Evolutionary conservation across 1,140 invertebrate species (phyloP).

Genomic region (Sitodiplosis mosellana): DNA sequence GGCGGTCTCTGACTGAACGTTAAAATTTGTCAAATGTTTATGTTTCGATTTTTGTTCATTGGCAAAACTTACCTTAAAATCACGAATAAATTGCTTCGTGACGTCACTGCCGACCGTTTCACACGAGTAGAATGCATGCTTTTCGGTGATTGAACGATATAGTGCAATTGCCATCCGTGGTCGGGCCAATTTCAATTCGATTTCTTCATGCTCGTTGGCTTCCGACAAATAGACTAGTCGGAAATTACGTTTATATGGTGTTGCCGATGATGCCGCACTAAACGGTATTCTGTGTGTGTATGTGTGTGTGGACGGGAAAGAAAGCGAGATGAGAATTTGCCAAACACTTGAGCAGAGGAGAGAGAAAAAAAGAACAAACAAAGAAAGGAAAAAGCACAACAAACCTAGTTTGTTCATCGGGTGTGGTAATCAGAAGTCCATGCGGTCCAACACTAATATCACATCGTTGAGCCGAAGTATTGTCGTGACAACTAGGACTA

Average conservation of each 20-base stretch:
- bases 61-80: constrained; percentile 45
- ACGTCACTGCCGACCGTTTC: constrained; percentile 75
- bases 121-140: constrained; percentile 80
- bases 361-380: too few relatives aligned
- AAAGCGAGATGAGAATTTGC: constrained; percentile 1
- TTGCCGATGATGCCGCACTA: constrained; percentile 61
- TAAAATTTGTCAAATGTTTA: constrained; percentile 1
- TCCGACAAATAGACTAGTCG: constrained; percentile 52
- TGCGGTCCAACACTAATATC: constrained; percentile 49
- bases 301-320: too few relatives aligned
- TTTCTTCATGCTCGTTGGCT: constrained; percentile 43
- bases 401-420: constrained; percentile 23
- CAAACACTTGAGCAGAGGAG: too few relatives aligned
- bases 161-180: constrained; percentile 56
- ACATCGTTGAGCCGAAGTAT: constrained; percentile 16
- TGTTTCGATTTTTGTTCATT: not conserved
- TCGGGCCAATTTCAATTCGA: constrained; percentile 65
- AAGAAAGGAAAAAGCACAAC: too few relatives aligned
- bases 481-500: not conserved
- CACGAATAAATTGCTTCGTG: constrained; percentile 69
- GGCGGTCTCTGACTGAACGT: too few relatives aligned
- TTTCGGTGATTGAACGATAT: constrained; percentile 76
- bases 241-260: constrained; percentile 52
- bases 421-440: constrained; percentile 52
- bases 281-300: constrained; percentile 62